Conservation (phyloP, 2,113 vertebrate genomes). For the Xenotilapia leptura region DNA sequence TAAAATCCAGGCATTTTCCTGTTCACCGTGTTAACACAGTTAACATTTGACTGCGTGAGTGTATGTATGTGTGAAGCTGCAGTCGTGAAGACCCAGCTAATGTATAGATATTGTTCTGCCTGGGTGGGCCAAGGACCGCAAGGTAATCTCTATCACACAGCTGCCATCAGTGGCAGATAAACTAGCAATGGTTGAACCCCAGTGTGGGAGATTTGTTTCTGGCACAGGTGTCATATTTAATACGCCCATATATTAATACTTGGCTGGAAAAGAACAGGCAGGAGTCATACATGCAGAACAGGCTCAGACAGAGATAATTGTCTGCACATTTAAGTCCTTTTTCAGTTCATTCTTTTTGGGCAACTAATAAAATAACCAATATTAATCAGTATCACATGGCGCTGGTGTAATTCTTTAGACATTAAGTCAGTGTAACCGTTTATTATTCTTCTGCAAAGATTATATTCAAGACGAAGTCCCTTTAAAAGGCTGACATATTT, state of each 20-base stretch:
- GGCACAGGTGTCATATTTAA: constrained; percentile 83
- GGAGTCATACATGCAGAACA: constrained; percentile 51
- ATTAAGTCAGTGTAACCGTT: constrained; percentile 30
- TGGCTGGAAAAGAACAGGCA: constrained; percentile 31
- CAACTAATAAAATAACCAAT: background rate
- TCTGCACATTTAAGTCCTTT: constrained; percentile 51
- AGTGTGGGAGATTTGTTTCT: constrained; percentile 53
- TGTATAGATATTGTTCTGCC: constrained; percentile 77
- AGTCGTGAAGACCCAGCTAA: constrained; percentile 60
- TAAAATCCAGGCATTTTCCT: background rate
- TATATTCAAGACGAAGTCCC: background rate
- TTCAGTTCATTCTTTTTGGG: background rate
- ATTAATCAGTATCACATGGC: constrained; percentile 2
- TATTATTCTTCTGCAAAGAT: background rate
- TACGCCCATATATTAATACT: constrained; percentile 79
- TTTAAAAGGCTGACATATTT: background rate
- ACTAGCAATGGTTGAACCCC: constrained; percentile 41
- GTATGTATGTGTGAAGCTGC: background rate
- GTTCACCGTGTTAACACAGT: background rate
- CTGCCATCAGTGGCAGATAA: constrained; percentile 69
- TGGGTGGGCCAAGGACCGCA: constrained; percentile 75
- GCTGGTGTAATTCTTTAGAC: background rate
- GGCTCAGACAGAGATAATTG: constrained; percentile 44
- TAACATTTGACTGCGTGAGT: background rate
- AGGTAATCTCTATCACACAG: constrained; percentile 79